Base-by-base conservation (phyloP, 2,888 invertebrate species). In the Athalia rosae region DNA sequence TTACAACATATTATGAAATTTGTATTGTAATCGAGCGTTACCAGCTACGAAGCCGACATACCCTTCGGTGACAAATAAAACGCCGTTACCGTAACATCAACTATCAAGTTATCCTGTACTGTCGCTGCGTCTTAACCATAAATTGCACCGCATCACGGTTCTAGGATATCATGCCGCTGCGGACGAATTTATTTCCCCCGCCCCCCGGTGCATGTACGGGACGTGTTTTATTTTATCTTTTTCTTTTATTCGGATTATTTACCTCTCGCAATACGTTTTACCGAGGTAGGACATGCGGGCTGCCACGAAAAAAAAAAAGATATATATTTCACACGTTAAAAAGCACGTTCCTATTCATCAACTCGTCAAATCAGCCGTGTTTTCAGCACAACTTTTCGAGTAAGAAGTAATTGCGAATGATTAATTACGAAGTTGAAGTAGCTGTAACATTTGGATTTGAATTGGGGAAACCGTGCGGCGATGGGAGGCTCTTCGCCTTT, bases 341-440 rank as follows among this genome's bases (percentile, higher is more conserved):
- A 6, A 50, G 62, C 62, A 41, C 13, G 64, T 4, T 9, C 56
- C 11, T 56, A 69, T 58, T 69, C 56, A 45, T 69, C 13, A 69
- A 7, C 58, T 69, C 56, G 69, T 58, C 69, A 69, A 11, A 13
- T 6, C 58, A 58, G 28, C 7, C 4, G 43, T 56, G 71, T 45
- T 71, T 28, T 1, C 28, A 28, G 28, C 28, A 28, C 28, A 28
- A 28, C 28, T 58, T 71, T 71, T 15, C 45, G 69, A 56, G 69
- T 45, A 71, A 71, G 56, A 58, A 71, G 71, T 56, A 71, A 71
- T 58, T 58, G 45, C 56, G 45, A 58, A 71, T 71, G 69, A 71
- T 71, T 71, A 71, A 71, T 71, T 71, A 71, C 11, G 15, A 45
- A 11, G 43, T 0, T 8, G 28, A 28, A 8, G 13, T n/a, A 13